A percentile compares a stretch with the other conserved stretches of the same genome.
Conservation (phyloP, 2,888 invertebrate genomes). For the Diploptera punctata region DNA sequence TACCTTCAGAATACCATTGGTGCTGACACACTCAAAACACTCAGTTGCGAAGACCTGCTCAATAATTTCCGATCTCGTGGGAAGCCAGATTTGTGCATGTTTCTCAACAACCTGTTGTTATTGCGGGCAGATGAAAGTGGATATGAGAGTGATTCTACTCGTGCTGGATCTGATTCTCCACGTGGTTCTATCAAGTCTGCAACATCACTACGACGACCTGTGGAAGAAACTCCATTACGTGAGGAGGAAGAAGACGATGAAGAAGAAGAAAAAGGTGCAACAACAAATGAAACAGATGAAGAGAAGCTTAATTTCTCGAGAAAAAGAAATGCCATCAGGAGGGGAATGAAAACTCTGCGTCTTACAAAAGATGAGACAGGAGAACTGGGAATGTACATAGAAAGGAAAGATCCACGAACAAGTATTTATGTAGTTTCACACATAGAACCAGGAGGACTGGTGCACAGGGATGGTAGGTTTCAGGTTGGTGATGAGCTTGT, state of each 20-base stretch:
- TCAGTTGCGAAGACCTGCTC: slow-evolving; percentile 49
- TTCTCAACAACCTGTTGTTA: slow-evolving; percentile 50
- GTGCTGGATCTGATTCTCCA: slow-evolving; percentile 61
- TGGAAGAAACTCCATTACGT: not conserved
- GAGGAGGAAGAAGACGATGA: slow-evolving; percentile 35
- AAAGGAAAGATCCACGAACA: slow-evolving; percentile 47
- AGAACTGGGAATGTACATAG: slow-evolving; percentile 50
- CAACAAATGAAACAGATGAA: slow-evolving; percentile 39
- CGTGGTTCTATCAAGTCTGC: slow-evolving; percentile 51
- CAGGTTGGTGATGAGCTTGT: slow-evolving; percentile 88
- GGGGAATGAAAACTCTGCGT: slow-evolving; percentile 47
- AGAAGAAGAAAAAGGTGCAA: slow-evolving; percentile 24
- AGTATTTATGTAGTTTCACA: slow-evolving; percentile 57
- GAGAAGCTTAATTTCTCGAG: slow-evolving; percentile 43
- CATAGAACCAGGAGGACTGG: slow-evolving; percentile 59
- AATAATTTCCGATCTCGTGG: slow-evolving; percentile 4
- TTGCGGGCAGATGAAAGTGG: slow-evolving; percentile 63
- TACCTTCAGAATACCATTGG: slow-evolving; percentile 46
- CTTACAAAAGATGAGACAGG: slow-evolving; percentile 48
- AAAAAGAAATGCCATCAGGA: slow-evolving; percentile 38
- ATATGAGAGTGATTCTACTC: slow-evolving; percentile 65
- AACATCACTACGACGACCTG: not conserved
- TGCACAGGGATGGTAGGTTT: slow-evolving; percentile 74
- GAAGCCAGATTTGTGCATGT: slow-evolving; percentile 40
- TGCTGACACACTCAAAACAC: slow-evolving; percentile 7